Percentiles rank a stretch among this genome's conserved stretches.
Conservation (phyloP, 92 coral and sea anemone species). For the Zoanthus solanderi region DNA sequence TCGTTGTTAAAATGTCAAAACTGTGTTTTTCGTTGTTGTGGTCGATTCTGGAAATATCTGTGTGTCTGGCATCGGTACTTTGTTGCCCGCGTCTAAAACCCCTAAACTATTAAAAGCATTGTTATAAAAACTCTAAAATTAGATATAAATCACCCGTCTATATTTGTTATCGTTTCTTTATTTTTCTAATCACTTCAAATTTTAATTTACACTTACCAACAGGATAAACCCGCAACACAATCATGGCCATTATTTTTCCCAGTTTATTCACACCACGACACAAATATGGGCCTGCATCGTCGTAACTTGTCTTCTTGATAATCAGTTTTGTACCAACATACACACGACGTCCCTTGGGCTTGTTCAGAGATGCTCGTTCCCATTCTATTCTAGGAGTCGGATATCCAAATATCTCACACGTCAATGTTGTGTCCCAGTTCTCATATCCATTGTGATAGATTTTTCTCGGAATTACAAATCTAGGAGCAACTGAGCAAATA, state of each 20-base stretch:
- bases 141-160: too few relatives aligned
- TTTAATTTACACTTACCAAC: neutral
- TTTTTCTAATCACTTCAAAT: neutral
- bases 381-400: slow-evolving; percentile 71
- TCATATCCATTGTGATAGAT: neutral
- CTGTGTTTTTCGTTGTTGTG: too few relatives aligned
- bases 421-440: neutral
- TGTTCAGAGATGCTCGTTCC: slow-evolving; percentile 64
- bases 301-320: slow-evolving; percentile 47
- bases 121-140: too few relatives aligned
- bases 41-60: too few relatives aligned
- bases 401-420: slow-evolving; percentile 19
- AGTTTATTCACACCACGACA: neutral
- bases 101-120: too few relatives aligned
- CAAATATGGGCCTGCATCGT: neutral
- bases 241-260: neutral
- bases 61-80: too few relatives aligned
- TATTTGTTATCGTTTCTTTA: too few relatives aligned
- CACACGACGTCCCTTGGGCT: slow-evolving; percentile 67
- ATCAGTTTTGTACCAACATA: slow-evolving; percentile 64
- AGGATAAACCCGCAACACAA: neutral
- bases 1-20: too few relatives aligned
- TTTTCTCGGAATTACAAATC: neutral
- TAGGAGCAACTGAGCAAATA: neutral
- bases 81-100: too few relatives aligned